A percentile compares a stretch with the other conserved stretches of the same genome.
These are phyloP conservation scores for Druon quercuslanigerum DNA, from an alignment of 1,140 invertebrate genomes.

Conservation along the genomic window DNA sequence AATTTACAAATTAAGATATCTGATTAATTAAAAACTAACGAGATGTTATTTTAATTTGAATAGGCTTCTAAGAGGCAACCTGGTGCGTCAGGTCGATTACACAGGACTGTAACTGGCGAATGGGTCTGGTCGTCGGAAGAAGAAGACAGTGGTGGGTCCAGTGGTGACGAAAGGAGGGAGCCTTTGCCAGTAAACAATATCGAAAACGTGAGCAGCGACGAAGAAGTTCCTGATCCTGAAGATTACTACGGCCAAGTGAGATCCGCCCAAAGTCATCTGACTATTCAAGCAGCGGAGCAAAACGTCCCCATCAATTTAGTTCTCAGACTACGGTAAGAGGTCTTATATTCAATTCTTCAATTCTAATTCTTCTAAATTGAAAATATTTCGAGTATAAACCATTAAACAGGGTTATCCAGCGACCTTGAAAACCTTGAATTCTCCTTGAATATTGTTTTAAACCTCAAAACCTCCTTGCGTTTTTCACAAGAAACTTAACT, in stretches of 20 bases:
- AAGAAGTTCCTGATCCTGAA: slow-evolving; percentile 65
- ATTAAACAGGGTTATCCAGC: too few species aligned
- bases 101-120: slow-evolving; percentile 95
- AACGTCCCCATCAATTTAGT: slow-evolving; percentile 84
- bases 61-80: slow-evolving; percentile 88
- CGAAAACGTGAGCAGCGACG: slow-evolving; percentile 70
- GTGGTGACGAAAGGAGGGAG: slow-evolving; percentile 75
- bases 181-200: slow-evolving; percentile 71
- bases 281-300: slow-evolving; percentile 60
- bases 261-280: slow-evolving; percentile 58
- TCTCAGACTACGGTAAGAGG: slow-evolving; percentile 83
- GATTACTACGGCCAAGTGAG: slow-evolving; percentile 67
- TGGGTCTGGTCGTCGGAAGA: slow-evolving; percentile 99
- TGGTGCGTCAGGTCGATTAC: slow-evolving; percentile 92
- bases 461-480: too few species aligned
- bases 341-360: slow-evolving; percentile 1
- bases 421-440: too few species aligned
- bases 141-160: slow-evolving; percentile 78
- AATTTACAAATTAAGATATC: too few species aligned
- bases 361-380: too few species aligned
- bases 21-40: too few species aligned
- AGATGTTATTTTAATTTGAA: slow-evolving; percentile 30
- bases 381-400: too few species aligned
- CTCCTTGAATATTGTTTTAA: too few species aligned
- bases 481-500: too few species aligned